A percentile compares a stretch with the other conserved stretches of the same genome.
Evolutionary conservation across 2,888 invertebrate species (phyloP).

Genomic region (Chymomyza procnemis): DNA sequence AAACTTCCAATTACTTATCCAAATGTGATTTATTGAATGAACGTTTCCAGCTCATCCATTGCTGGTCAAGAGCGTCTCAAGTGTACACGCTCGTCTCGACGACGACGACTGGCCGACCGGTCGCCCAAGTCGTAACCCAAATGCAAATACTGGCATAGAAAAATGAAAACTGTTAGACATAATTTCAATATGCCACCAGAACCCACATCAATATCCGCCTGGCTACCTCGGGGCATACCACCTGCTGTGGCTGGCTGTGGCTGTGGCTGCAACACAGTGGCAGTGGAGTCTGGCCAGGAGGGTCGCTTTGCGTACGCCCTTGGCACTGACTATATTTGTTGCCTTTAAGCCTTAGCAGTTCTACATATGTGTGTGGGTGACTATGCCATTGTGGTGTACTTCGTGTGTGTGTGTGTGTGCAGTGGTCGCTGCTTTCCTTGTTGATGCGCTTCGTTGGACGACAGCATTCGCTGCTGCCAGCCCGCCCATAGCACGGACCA

Average conservation of each 20-base stretch:
- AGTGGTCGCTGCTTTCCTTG: slow-evolving; percentile 37
- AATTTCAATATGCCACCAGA: slow-evolving; percentile 53
- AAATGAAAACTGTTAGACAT: slow-evolving; percentile 37
- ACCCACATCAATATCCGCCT: slow-evolving; percentile 6
- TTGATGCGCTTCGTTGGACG: slow-evolving; percentile 70
- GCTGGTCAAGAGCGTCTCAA: slow-evolving; percentile 53
- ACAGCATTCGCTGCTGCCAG: slow-evolving; percentile 14
- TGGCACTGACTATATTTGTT: slow-evolving; percentile 5
- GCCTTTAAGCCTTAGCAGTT: not conserved
- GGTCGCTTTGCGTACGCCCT: slow-evolving; percentile 61
- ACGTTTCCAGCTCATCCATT: not conserved
- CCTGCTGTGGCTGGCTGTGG: slow-evolving; percentile 48
- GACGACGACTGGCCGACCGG: slow-evolving; percentile 26
- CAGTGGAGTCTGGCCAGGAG: slow-evolving; percentile 40
- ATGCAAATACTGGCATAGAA: slow-evolving; percentile 45
- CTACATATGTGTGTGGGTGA: slow-evolving; percentile 12
- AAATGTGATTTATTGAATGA: not conserved
- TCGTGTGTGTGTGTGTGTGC: slow-evolving; percentile 27
- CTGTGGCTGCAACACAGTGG: not conserved
- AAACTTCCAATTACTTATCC: not conserved
- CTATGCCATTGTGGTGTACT: not conserved
- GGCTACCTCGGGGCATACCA: slow-evolving; percentile 30
- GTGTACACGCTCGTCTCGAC: slow-evolving; percentile 6
- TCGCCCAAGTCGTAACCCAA: slow-evolving; percentile 39
- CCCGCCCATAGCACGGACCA: not conserved